A percentile compares a stretch with the other conserved stretches of the same genome.
phyloP scores from a whole-genome alignment of 2,113 vertebrate species.

The Apteryx owenii region DNA sequence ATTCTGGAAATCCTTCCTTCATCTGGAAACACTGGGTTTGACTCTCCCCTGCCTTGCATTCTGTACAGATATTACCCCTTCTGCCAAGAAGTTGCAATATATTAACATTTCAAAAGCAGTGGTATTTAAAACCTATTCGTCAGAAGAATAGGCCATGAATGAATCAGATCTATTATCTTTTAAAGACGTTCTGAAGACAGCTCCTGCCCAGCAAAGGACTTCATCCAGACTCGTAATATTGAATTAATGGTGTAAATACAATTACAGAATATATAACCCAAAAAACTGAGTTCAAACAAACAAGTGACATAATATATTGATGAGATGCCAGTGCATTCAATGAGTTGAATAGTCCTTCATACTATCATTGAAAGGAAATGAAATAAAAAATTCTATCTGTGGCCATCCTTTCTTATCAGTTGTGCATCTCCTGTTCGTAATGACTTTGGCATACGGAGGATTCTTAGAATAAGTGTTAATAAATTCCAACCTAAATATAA shows the following conservation, averaged over 20 bases:
- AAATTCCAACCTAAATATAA: conserved; percentile 44
- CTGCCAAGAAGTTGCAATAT: background rate
- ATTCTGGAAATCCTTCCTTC: background rate
- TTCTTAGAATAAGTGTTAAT: conserved; percentile 26
- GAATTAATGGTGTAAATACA: background rate
- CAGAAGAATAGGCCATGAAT: background rate
- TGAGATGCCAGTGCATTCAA: background rate
- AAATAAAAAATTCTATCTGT: background rate
- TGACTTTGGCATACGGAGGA: background rate
- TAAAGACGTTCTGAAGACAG: background rate
- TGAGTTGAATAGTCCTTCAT: background rate
- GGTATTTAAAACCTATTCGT: background rate
- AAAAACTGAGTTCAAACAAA: background rate
- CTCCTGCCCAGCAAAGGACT: background rate
- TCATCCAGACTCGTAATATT: background rate
- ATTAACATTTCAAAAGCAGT: background rate
- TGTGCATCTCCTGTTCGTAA: background rate
- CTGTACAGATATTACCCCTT: background rate
- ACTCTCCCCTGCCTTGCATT: background rate
- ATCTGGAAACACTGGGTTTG: background rate
- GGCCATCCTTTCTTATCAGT: background rate
- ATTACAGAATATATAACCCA: background rate
- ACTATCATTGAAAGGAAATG: background rate
- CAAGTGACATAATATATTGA: background rate
- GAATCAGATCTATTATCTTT: background rate